Percentiles rank a stretch among this genome's conserved stretches.
Evolutionary conservation across 2,113 vertebrate species (phyloP).

Genomic region (Anoplopoma fimbria): DNA sequence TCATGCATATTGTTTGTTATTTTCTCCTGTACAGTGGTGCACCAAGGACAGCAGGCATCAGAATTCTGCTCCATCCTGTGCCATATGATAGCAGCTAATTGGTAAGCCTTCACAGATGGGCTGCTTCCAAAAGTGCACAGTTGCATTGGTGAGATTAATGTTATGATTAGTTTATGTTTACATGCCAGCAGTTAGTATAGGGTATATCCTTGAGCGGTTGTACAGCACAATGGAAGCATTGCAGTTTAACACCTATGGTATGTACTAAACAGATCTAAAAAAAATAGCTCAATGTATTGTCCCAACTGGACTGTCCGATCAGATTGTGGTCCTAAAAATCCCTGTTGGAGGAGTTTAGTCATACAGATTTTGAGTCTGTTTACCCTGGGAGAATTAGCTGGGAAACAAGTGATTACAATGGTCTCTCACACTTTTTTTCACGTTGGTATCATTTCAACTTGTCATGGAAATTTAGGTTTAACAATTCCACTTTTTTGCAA

Average conservation of each 20-base stretch:
- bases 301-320: conserved; percentile 5
- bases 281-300: conserved; percentile 1
- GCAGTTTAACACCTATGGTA: conserved; percentile 32
- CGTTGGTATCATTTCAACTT: conserved; percentile 11
- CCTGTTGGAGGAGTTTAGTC: not conserved
- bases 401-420: conserved; percentile 10
- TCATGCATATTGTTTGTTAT: conserved; percentile 37
- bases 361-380: not conserved
- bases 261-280: not conserved
- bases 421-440: conserved; percentile 15
- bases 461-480: conserved; percentile 25
- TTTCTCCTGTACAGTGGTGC: conserved; percentile 30
- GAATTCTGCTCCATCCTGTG: conserved; percentile 32
- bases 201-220: conserved; percentile 35
- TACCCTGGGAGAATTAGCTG: not conserved
- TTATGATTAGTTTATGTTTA: conserved; percentile 66
- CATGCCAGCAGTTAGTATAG: conserved; percentile 46
- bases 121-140: conserved; percentile 57
- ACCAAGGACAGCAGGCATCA: conserved; percentile 34
- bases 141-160: conserved; percentile 61
- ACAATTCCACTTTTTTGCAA: not conserved
- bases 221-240: conserved; percentile 21
- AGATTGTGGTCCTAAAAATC: not conserved
- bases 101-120: conserved; percentile 71
- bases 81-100: conserved; percentile 76